Evolutionary conservation across 64 coral and sea anemone genomes (phyloP).

Genomic region (Catalaphyllia jardinei): DNA sequence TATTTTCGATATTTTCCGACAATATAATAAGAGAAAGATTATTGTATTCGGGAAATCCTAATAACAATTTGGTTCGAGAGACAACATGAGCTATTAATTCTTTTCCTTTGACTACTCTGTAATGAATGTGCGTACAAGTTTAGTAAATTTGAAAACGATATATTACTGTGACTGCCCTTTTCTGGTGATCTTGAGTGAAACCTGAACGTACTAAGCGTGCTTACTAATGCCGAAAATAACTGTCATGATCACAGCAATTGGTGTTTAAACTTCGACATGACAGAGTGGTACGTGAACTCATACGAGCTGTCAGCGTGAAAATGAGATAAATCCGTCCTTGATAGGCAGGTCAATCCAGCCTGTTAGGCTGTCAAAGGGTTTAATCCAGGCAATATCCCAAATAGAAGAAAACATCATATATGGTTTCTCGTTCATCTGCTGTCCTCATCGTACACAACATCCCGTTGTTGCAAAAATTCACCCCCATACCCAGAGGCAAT

Average conservation of each 20-base stretch:
- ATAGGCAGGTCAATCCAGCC: neutral
- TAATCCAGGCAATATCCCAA: neutral
- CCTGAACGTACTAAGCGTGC: neutral
- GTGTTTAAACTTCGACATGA: neutral
- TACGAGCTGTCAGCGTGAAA: neutral
- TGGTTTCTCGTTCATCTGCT: neutral
- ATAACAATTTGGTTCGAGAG: no score
- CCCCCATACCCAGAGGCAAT: constrained; percentile 27
- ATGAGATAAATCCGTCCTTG: neutral
- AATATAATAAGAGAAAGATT: no score
- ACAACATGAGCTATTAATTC: no score
- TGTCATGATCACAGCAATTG: neutral
- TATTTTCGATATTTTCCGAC: no score
- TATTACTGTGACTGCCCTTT: no score
- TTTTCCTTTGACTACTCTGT: no score
- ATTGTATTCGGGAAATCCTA: no score
- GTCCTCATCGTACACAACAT: neutral
- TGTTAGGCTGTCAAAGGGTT: neutral
- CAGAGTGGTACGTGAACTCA: neutral
- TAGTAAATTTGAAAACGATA: no score
- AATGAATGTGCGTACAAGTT: no score
- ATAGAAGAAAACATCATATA: neutral
- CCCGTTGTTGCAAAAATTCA: neutral
- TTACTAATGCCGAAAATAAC: neutral
- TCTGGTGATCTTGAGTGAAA: neutral